These are phyloP conservation scores for Myoxocephalus aenaeus DNA, from an alignment of 2,797 vertebrate species.

Conservation along the genomic window DNA sequence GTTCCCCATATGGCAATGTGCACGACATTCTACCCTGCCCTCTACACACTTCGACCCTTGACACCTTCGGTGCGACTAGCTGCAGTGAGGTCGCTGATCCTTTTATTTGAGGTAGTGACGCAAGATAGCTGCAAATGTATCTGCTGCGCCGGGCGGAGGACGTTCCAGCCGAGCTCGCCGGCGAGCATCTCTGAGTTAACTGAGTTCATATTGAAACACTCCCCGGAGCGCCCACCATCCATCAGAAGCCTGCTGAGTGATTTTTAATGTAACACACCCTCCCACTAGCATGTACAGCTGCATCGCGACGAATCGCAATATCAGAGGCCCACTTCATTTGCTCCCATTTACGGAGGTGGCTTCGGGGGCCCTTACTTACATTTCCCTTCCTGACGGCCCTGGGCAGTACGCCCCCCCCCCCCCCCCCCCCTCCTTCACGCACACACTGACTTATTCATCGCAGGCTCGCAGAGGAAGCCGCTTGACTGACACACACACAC, in stretches of 20 bases:
- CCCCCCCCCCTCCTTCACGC: conserved; percentile 5
- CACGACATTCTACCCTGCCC: neutral
- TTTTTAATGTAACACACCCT: conserved; percentile 20
- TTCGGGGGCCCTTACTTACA: conserved; percentile 46
- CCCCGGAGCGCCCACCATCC: conserved; percentile 72
- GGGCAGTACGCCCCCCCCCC: conserved; percentile 47
- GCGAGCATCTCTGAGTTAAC: conserved; percentile 69
- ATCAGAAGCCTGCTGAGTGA: conserved; percentile 71
- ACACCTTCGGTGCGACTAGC: conserved; percentile 17
- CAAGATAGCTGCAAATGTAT: conserved; percentile 49
- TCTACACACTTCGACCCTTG: neutral
- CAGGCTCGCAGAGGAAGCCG: conserved; percentile 51
- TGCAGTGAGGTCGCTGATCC: conserved; percentile 7
- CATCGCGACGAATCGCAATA: conserved; percentile 59
- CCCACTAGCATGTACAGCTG: conserved; percentile 42
- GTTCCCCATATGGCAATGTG: neutral
- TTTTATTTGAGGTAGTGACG: conserved; percentile 42
- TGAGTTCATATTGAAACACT: conserved; percentile 75
- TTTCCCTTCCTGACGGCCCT: conserved; percentile 49
- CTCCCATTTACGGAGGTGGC: conserved; percentile 60
- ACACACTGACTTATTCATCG: conserved; percentile 73
- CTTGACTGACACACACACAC: conserved; percentile 54
- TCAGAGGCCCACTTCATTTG: conserved; percentile 65
- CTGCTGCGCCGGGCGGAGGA: conserved; percentile 40
- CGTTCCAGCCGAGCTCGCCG: conserved; percentile 46